Evolutionary conservation across 2,888 invertebrate genomes (phyloP).

Genomic region (Dysmachus trigonus): DNA sequence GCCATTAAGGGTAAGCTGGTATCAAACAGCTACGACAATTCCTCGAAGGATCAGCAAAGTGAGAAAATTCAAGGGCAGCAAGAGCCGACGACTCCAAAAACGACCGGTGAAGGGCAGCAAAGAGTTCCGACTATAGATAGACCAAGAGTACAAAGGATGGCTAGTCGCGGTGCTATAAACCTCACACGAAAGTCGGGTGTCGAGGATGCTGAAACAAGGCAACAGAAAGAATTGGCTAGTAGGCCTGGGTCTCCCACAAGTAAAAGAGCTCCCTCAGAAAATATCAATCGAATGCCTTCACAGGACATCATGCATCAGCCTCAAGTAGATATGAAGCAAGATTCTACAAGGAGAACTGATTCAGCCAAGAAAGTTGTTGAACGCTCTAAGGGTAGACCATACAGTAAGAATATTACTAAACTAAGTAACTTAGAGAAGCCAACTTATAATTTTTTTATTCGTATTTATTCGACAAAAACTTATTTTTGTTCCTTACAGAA

Average conservation of each 20-base stretch:
- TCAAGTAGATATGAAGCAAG: background rate
- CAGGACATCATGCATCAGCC: background rate
- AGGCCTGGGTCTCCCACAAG: background rate
- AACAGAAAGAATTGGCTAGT: background rate
- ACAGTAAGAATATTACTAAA: slow-evolving; percentile 10
- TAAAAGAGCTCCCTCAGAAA: background rate
- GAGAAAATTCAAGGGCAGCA: background rate
- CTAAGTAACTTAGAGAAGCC: slow-evolving; percentile 1
- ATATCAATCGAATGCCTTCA: background rate
- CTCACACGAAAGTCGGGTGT: background rate
- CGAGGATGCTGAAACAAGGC: background rate
- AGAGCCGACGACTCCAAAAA: background rate
- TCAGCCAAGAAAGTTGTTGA: background rate
- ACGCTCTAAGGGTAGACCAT: background rate
- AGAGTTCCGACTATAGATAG: background rate
- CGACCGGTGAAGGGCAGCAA: background rate
- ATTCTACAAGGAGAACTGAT: background rate
- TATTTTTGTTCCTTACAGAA: slow-evolving; percentile 68
- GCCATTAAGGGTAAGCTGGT: background rate
- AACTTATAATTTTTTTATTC: background rate
- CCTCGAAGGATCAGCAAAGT: background rate
- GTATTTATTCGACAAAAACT: background rate
- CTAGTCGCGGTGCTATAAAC: background rate
- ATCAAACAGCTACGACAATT: background rate
- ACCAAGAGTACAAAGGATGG: background rate